A percentile compares a stretch with the other conserved stretches of the same genome.
Evolutionary conservation across 30 jellyfish, hydroid and myxozoan genomes (phyloP).

Genomic region (Hydractinia symbiolongicarpus): DNA sequence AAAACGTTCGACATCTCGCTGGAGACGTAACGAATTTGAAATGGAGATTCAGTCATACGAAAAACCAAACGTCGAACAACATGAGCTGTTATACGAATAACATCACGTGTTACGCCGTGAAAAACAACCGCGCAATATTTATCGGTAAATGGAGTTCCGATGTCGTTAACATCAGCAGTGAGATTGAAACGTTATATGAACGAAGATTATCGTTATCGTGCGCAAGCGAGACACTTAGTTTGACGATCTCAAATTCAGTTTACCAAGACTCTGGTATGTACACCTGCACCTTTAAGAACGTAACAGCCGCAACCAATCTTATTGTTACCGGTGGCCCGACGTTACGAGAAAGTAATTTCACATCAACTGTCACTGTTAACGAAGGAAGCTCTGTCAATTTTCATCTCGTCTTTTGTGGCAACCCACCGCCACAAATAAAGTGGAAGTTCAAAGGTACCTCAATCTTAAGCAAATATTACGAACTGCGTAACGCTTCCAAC

Average conservation of each 20-base stretch:
- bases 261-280: slow-evolving; percentile 11
- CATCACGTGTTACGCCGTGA: slow-evolving; percentile 16
- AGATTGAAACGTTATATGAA: not conserved
- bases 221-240: not conserved
- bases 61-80: too few relatives aligned
- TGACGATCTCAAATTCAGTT: slow-evolving; percentile 5
- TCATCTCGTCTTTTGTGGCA: slow-evolving; percentile 17
- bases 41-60: too few relatives aligned
- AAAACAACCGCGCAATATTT: not conserved
- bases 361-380: not conserved
- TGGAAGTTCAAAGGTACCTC: not conserved
- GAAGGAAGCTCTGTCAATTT: not conserved
- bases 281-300: not conserved
- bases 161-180: not conserved
- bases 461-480: too few relatives aligned
- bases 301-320: not conserved
- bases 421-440: slow-evolving; percentile 5
- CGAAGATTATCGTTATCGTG: not conserved
- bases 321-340: slow-evolving; percentile 12
- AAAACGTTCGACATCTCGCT: not conserved
- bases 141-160: slow-evolving; percentile 8
- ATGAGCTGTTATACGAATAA: not conserved
- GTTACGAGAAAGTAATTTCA: not conserved
- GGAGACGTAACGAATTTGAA: too few relatives aligned
- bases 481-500: too few relatives aligned